A percentile compares a stretch with the other conserved stretches of the same genome.
Conservation (phyloP, 2,113 vertebrate species). For the Malurus elegans region DNA sequence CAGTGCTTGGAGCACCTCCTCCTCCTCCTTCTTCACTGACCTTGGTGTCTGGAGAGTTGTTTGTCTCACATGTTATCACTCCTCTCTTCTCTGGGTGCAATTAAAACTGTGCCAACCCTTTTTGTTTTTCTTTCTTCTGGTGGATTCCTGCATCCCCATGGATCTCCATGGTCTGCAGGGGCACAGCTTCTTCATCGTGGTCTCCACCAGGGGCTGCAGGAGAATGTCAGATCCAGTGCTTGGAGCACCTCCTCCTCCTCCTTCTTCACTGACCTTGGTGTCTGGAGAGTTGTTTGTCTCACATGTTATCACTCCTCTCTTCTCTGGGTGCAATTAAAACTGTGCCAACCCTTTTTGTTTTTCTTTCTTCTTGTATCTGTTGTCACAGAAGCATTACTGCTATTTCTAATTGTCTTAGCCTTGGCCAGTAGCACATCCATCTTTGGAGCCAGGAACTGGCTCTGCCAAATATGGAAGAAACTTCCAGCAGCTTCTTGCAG, state of each 20-base stretch:
- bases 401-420: background rate
- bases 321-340: background rate
- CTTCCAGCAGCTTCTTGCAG: background rate
- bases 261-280: background rate
- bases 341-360: background rate
- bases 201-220: rapidly evolving
- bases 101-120: background rate
- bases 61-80: background rate
- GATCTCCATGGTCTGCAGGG: background rate
- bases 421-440: background rate
- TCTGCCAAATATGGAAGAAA: background rate
- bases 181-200: background rate
- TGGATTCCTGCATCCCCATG: background rate
- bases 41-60: background rate
- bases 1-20: background rate
- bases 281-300: background rate
- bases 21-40: background rate
- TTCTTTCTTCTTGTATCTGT: background rate
- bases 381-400: rapidly evolving
- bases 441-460: background rate
- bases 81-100: background rate
- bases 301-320: background rate
- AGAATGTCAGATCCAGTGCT: too few relatives aligned
- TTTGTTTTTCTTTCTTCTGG: background rate
- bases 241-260: too few relatives aligned